A percentile compares a stretch with the other conserved stretches of the same genome.
Evolutionary conservation across 30 jellyfish, hydroid and myxozoan species (phyloP).

Genomic region (Clytia hemisphaerica): DNA sequence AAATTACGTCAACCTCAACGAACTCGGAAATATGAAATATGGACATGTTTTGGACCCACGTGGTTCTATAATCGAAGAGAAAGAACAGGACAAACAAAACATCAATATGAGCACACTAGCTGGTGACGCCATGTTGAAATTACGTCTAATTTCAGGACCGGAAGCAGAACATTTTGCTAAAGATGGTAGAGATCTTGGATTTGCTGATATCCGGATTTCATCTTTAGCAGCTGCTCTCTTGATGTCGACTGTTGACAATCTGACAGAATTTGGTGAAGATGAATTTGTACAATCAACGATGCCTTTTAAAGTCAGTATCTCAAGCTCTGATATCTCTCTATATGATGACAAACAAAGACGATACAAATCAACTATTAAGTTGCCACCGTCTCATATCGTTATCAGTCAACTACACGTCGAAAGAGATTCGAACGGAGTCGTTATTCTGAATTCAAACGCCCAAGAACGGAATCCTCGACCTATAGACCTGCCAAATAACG

Average conservation of each 20-base stretch:
- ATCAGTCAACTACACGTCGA: slow-evolving; percentile 32
- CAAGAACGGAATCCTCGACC: neutral
- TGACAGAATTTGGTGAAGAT: slow-evolving; percentile 92
- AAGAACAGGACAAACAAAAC: slow-evolving; percentile 28
- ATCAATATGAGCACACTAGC: slow-evolving; percentile 26
- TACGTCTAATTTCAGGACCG: slow-evolving; percentile 76
- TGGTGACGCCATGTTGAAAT: slow-evolving; percentile 26
- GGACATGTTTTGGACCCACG: slow-evolving; percentile 66
- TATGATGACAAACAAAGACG: slow-evolving; percentile 88
- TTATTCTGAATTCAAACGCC: slow-evolving; percentile 8
- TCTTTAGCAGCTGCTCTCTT: slow-evolving; percentile 54
- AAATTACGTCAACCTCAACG: slow-evolving; percentile 37
- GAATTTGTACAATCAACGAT: slow-evolving; percentile 46
- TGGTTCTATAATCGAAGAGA: slow-evolving; percentile 31
- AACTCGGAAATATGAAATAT: slow-evolving; percentile 58
- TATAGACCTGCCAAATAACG: neutral
- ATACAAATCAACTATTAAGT: slow-evolving; percentile 54
- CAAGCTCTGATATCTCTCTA: slow-evolving; percentile 39
- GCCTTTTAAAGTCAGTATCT: slow-evolving; percentile 65
- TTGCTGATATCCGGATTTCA: slow-evolving; percentile 53
- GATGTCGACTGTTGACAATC: slow-evolving; percentile 68
- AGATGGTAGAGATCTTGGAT: slow-evolving; percentile 56
- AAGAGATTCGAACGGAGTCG: slow-evolving; percentile 42
- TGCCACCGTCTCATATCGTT: slow-evolving; percentile 63
- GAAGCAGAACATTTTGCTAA: slow-evolving; percentile 45